Evolutionary conservation across 2,113 vertebrate genomes (phyloP), one percentile per base, ranked within the genome.

Genomic region (Hippocampus comes): DNA sequence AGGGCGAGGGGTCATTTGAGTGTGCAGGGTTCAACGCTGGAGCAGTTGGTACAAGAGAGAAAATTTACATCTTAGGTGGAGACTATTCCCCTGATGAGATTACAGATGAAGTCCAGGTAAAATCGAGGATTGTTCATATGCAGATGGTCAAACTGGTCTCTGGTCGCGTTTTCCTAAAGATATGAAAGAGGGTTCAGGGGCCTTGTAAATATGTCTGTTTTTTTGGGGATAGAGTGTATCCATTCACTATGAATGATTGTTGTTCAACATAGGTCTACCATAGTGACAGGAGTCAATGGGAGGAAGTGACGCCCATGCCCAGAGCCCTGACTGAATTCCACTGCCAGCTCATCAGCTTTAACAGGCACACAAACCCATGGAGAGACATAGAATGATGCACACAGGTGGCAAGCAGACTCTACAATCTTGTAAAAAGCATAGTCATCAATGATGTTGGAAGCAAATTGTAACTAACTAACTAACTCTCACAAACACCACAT

Each of bases 81-180:
- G 97, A 99, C 89, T 99, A 98, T 71, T 96, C 97, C 51, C 97
- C 96, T 2, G 94, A 97, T 64, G 97, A 99, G 91, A 95, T 99
- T 84, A 97, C 96, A 12, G 97, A 99, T 67, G 97, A 99, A 86
- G 97, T 91, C 72, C 90, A 91, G 90, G 90, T 91, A 75, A 14
- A 27, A 76, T 0, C 15, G 56, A 11, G 73, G 70, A 49, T 48
- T 46, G 57, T 48, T 46, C 48, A n/a, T 49, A 23, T 23, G 34
- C 5, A 38, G 34, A 38, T 67, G 12, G 8, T 25, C 5, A 25
- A 4, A 4, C 27, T 59, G 6, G 25, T 14, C 57, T 59, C 57
- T 30, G 20, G 18, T 64, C 9, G 42, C 42, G 17, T 51, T 67
- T 18, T 64, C 9, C 23, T 14, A 42, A 65, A 65, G 9, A 9